Conservation (phyloP, 2,113 vertebrate genomes). For the Anhinga rufa region DNA sequence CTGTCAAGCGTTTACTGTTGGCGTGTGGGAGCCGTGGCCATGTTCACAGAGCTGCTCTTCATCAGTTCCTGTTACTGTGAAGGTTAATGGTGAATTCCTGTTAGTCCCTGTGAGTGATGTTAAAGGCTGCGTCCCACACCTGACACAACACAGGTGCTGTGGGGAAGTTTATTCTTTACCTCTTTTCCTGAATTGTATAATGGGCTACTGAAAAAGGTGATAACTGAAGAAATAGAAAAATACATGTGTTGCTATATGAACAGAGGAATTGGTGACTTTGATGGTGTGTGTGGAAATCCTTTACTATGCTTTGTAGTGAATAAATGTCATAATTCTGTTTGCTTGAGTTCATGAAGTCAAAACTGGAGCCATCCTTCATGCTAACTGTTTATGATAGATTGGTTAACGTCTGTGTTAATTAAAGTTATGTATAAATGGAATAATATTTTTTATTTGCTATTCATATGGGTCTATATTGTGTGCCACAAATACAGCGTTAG, state of each 20-base stretch:
- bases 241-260: not conserved
- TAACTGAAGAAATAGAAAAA: not conserved
- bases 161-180: not conserved
- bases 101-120: too few species aligned
- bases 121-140: not conserved
- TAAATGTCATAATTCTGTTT: not conserved
- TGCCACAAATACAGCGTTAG: not conserved
- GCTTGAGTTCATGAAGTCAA: not conserved
- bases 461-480: not conserved
- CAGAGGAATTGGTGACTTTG: not conserved
- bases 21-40: fast-evolving
- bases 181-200: not conserved
- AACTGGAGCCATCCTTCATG: not conserved
- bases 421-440: not conserved
- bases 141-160: too few species aligned
- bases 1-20: not conserved
- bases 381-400: not conserved
- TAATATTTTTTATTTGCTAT: not conserved
- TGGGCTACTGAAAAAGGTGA: not conserved
- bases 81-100: too few species aligned
- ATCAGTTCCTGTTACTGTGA: too few species aligned
- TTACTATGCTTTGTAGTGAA: not conserved
- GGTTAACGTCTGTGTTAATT: not conserved
- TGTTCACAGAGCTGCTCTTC: not conserved
- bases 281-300: not conserved